These are phyloP conservation scores for Antheraea pernyi DNA, from an alignment of 1,140 invertebrate genomes.

Conservation along the genomic window DNA sequence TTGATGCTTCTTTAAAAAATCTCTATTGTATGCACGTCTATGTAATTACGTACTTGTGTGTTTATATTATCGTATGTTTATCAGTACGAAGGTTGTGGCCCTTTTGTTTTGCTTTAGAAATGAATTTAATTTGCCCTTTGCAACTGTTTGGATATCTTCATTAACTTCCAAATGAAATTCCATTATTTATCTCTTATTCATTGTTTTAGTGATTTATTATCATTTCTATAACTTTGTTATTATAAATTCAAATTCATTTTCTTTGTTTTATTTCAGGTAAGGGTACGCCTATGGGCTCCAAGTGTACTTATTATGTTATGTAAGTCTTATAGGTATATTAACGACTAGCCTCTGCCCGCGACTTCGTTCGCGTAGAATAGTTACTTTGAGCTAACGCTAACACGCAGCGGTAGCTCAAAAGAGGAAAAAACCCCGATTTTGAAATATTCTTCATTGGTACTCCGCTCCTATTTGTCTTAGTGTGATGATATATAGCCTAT, in stretches of 20 bases:
- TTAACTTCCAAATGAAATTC: too few relatives aligned
- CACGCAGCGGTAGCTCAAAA: too few relatives aligned
- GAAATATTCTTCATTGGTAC: too few relatives aligned
- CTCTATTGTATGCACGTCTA: neutral
- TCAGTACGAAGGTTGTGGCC: neutral
- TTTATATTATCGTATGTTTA: neutral
- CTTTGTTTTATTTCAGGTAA: neutral
- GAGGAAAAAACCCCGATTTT: too few relatives aligned
- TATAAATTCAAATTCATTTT: too few relatives aligned
- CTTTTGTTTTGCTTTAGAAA: neutral
- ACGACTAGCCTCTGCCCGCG: neutral
- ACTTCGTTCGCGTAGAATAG: too few relatives aligned
- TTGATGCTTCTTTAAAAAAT: slow-evolving; percentile 5
- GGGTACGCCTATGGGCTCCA: neutral
- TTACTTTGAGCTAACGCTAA: too few relatives aligned
- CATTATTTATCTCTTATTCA: too few relatives aligned
- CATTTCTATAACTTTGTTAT: neutral
- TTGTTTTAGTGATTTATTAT: too few relatives aligned
- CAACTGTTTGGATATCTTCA: neutral
- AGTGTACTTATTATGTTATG: neutral
- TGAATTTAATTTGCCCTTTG: neutral
- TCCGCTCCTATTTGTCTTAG: too few relatives aligned
- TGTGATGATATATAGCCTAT: too few relatives aligned
- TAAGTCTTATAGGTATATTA: neutral
- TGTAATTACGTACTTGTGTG: neutral